These are phyloP conservation scores for Trachelus troglodyta DNA, from an alignment of 2,888 invertebrate species.

Conservation along the genomic window DNA sequence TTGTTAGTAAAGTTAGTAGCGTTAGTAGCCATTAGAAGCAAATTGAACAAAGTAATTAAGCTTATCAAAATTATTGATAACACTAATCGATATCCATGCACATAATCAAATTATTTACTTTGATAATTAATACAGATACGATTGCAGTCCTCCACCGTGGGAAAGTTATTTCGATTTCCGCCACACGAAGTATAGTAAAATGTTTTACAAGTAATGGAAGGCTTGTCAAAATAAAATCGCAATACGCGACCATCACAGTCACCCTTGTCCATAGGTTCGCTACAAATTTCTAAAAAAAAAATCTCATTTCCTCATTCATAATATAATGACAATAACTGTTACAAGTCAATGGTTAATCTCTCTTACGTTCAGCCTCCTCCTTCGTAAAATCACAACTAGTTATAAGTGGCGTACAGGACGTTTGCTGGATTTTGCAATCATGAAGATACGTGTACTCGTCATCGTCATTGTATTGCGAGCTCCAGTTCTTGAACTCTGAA, in stretches of 20 bases:
- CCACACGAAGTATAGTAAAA: slow-evolving; percentile 92
- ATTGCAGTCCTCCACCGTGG: slow-evolving; percentile 77
- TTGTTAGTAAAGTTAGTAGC: not conserved
- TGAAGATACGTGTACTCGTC: slow-evolving; percentile 40
- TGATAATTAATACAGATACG: slow-evolving; percentile 72
- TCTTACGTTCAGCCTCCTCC: slow-evolving; percentile 52
- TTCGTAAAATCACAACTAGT: slow-evolving; percentile 52
- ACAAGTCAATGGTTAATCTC: not conserved
- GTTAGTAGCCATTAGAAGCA: not conserved
- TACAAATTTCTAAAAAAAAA: slow-evolving; percentile 53
- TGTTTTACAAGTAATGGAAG: slow-evolving; percentile 78
- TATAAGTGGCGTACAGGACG: slow-evolving; percentile 51
- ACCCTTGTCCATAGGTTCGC: slow-evolving; percentile 51
- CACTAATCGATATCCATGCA: not conserved
- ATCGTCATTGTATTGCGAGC: slow-evolving; percentile 28
- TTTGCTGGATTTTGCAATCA: slow-evolving; percentile 52
- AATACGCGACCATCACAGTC: slow-evolving; percentile 42
- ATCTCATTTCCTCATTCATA: not conserved
- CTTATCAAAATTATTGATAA: not conserved
- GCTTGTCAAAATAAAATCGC: slow-evolving; percentile 75
- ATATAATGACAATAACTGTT: not conserved
- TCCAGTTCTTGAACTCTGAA: slow-evolving; percentile 58
- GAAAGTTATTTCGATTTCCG: slow-evolving; percentile 90
- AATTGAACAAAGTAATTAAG: not conserved
- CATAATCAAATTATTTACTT: slow-evolving; percentile 56